Base-by-base conservation (phyloP, 2,113 vertebrate species). In the Capreolus pygargus region DNA sequence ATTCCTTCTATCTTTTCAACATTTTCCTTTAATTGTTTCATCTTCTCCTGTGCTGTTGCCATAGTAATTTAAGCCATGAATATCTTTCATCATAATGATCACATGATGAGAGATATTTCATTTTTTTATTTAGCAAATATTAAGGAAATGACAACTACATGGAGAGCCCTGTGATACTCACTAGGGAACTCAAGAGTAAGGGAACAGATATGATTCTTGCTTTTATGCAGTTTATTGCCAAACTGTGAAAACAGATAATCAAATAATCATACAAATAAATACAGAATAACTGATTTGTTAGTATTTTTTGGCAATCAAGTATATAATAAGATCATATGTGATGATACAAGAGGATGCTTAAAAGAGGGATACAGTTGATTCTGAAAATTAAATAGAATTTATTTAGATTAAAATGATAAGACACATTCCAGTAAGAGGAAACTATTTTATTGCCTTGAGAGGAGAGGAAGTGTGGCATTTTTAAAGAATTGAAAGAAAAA, bases 291-390 rank as follows among this genome's bases (percentile, higher is more conserved):
- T 2, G 11, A 84, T 52, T 13, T 50, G 64, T 67, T 8, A 67
- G 7, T n/a, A 67, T 67, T 67, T 67, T 67, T 33, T 21, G 7
- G 8, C 5, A 74, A 27, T 39, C 4, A 15, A 5, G 4, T 10
- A 7, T 43, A 5, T 39, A 17, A 36, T 4, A 7, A 36, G 23
- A 14, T 0, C 10, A 11, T 21, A 4, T 2, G 33, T 7, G 8
- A 7, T 50, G 11, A 33, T 21, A 12, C 9, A 57, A 43, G 16
- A 64, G 9, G 1, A 12, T n/a, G 12, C 47, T 60, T 27, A 33
- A 87, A 33, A 54, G n/a, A 92, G 5, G 15, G 33, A 39, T 1
- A 13, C 17, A 4, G 0, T 1, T 76, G 19, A 54, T 83, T 76
- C 7, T 88, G 45, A 45, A 39, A 88, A 17, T n/a, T 47, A 25